Evolutionary conservation across 2,113 vertebrate genomes (phyloP).

Genomic region (Zapus hudsonius): DNA sequence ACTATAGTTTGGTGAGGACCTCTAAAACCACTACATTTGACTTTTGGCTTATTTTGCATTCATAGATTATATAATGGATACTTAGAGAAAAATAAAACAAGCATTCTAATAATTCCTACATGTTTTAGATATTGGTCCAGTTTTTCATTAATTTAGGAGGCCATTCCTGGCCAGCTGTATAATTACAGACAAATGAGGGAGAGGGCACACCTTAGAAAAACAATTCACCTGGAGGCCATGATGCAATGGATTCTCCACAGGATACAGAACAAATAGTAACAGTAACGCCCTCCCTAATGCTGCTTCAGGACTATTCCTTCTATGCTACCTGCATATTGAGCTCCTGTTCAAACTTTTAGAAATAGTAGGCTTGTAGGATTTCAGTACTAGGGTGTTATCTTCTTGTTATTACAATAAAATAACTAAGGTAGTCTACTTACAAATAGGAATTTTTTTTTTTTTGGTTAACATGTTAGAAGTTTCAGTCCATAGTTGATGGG

Average conservation of each 20-base stretch:
- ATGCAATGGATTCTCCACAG: not conserved
- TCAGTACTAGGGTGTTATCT: not conserved
- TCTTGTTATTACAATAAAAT: not conserved
- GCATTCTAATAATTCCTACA: not conserved
- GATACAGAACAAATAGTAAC: not conserved
- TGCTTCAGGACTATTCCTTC: not conserved
- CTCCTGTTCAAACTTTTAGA: not conserved
- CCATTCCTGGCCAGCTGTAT: not conserved
- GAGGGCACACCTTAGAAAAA: not conserved
- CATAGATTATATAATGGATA: not conserved
- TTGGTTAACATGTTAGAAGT: not conserved
- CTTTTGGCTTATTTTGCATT: not conserved
- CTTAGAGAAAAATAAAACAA: not conserved
- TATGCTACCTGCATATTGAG: not conserved
- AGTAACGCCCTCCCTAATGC: too few relatives aligned
- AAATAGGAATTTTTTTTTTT: not conserved
- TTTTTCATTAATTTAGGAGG: not conserved
- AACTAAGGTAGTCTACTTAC: not conserved
- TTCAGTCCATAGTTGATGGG: not conserved
- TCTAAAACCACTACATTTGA: conserved; percentile 26
- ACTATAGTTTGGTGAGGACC: not conserved
- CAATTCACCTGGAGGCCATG: not conserved
- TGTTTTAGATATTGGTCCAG: not conserved
- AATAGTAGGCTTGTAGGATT: not conserved
- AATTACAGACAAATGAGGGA: too few relatives aligned